Conservation (phyloP, 2,888 invertebrate genomes). For the Pristionchus maxplancki region DNA sequence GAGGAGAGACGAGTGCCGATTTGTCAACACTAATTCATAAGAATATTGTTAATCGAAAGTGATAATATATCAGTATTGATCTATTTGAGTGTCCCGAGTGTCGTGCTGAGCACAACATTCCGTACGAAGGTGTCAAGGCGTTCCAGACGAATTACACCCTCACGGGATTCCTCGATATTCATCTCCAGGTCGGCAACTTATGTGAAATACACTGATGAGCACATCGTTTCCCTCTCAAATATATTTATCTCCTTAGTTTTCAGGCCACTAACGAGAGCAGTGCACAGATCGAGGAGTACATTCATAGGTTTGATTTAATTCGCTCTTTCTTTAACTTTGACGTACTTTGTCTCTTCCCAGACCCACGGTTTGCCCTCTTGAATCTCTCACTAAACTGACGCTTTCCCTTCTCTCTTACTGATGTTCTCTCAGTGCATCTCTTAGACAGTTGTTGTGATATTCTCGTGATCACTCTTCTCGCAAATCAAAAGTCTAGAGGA, state of each 20-base stretch:
- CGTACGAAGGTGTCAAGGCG: slow-evolving; percentile 79
- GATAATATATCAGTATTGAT: too few relatives aligned
- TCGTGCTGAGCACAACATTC: slow-evolving; percentile 81
- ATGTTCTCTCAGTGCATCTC: slow-evolving; percentile 27
- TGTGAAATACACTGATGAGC: too few relatives aligned
- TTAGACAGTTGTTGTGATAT: slow-evolving; percentile 8
- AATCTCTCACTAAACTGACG: not conserved
- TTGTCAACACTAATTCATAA: too few relatives aligned
- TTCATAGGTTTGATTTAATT: slow-evolving; percentile 69
- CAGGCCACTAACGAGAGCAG: slow-evolving; percentile 76
- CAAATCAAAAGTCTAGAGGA: not conserved
- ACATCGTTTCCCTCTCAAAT: too few relatives aligned
- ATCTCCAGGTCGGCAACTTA: slow-evolving; percentile 61
- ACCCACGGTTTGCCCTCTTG: not conserved
- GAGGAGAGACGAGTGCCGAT: too few relatives aligned
- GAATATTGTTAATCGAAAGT: too few relatives aligned
- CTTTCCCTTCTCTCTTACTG: not conserved
- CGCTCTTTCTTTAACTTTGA: not conserved
- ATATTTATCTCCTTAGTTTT: not conserved
- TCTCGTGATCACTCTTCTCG: slow-evolving; percentile 11
- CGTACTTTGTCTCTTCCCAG: not conserved
- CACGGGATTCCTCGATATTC: slow-evolving; percentile 82
- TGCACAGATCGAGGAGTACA: slow-evolving; percentile 76
- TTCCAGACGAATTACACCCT: slow-evolving; percentile 86
- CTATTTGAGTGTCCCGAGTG: slow-evolving; percentile 82